Conservation (phyloP, 1,140 invertebrate genomes). For the Steinernema khuongi region DNA sequence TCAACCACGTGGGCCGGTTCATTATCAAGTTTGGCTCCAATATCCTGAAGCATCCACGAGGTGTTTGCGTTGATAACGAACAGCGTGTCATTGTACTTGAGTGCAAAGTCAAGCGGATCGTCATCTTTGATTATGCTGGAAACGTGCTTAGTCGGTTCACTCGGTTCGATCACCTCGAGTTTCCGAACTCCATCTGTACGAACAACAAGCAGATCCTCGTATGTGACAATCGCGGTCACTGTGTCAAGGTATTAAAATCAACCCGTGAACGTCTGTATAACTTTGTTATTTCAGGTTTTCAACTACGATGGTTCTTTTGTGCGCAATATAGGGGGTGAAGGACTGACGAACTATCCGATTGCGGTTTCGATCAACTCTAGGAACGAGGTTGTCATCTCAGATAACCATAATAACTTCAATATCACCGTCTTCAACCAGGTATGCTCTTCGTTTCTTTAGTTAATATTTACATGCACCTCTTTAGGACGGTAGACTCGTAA, state of each 20-base stretch:
- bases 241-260: slow-evolving; percentile 70
- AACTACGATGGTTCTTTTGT: slow-evolving; percentile 94
- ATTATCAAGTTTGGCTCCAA: slow-evolving; percentile 95
- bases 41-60: slow-evolving; percentile 89
- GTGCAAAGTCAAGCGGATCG: slow-evolving; percentile 91
- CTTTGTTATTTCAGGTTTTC: slow-evolving; percentile 68
- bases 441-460: slow-evolving; percentile 62
- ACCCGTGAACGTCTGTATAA: neutral
- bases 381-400: slow-evolving; percentile 85
- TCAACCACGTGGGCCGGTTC: slow-evolving; percentile 96
- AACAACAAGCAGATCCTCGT: slow-evolving; percentile 99
- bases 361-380: slow-evolving; percentile 93
- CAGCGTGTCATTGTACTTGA: slow-evolving; percentile 93
- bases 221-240: slow-evolving; percentile 96
- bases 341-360: slow-evolving; percentile 97
- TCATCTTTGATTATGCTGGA: slow-evolving; percentile 92
- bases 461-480: slow-evolving; percentile 67
- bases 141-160: slow-evolving; percentile 92
- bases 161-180: slow-evolving; percentile 94
- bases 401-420: slow-evolving; percentile 99
- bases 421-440: slow-evolving; percentile 79
- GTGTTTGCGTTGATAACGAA: slow-evolving; percentile 90
- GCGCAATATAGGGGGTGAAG: slow-evolving; percentile 93
- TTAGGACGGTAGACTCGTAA: slow-evolving; percentile 85
- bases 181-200: slow-evolving; percentile 97